A percentile compares a stretch with the other conserved stretches of the same genome.
phyloP scores from a whole-genome alignment of 2,888 invertebrate genomes.

The Hirtodrosophila histrioides region DNA sequence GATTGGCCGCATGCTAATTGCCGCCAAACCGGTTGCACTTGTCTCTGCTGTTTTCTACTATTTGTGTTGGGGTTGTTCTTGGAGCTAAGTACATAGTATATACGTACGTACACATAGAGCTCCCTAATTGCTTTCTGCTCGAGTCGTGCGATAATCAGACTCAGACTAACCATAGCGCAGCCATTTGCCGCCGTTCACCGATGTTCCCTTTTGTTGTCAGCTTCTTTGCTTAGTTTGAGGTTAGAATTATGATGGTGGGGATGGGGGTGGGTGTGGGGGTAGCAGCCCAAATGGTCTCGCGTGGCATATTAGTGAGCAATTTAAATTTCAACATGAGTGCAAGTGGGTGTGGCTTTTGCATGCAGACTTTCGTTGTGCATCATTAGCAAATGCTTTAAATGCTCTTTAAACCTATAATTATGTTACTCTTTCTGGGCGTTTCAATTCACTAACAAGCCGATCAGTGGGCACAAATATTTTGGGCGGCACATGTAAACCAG shows the following conservation, averaged over 20 bases:
- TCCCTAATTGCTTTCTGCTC: constrained; percentile 81
- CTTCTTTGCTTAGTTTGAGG: constrained; percentile 2
- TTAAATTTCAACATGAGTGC: constrained; percentile 51
- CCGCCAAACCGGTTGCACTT: constrained; percentile 53
- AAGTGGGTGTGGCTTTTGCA: constrained; percentile 39
- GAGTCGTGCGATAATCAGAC: constrained; percentile 77
- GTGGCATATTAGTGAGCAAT: constrained; percentile 69
- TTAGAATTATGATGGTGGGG: background rate
- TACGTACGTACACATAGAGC: constrained; percentile 2
- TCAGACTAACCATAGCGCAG: constrained; percentile 60
- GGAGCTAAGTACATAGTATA: constrained; percentile 1
- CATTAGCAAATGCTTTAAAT: constrained; percentile 37
- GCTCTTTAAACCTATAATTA: background rate
- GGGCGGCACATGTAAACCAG: too few species aligned
- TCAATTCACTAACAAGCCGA: too few species aligned
- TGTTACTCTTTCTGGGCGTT: too few species aligned
- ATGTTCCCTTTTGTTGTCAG: constrained; percentile 4
- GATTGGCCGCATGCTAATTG: constrained; percentile 73
- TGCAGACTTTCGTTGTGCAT: constrained; percentile 39
- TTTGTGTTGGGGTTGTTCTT: constrained; percentile 47
- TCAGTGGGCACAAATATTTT: too few species aligned
- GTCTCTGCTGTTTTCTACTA: constrained; percentile 36
- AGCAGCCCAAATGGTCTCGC: constrained; percentile 38
- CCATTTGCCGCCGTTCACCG: constrained; percentile 55
- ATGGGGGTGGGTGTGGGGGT: background rate